Base-by-base conservation (phyloP, 2,113 vertebrate species). In the Oreotragus oreotragus region DNA sequence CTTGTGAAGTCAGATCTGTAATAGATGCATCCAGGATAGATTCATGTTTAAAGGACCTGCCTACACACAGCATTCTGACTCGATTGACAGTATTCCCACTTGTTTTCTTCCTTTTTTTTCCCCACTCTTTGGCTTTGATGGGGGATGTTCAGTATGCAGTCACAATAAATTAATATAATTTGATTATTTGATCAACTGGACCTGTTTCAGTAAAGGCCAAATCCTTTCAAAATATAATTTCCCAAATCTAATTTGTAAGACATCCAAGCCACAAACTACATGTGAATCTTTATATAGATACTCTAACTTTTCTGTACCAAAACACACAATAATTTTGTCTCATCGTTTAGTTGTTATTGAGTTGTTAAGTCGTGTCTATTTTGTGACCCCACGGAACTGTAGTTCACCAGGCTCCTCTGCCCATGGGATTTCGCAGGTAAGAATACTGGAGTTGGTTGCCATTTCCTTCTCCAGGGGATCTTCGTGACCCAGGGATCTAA, bases 1-100 rank as follows among this genome's bases (percentile, higher is more conserved):
- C 95, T 98, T 98, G 97, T 98, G 97, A 98, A 99, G 98, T 98
- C 97, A 98, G 95, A 98, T 98, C 93, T 45, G 84, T 98, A 98
- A 98, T 98, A 98, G 98, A 98, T 97, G 87, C 97, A 97, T 98
- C 98, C 84, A 93, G 97, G 91, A 91, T 97, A 97, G 96, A 98
- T 97, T 98, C 88, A 90, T 98, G 91, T 98, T 98, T 98, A 95
- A 98, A 98, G 90, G 88, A 60, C 81, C 79, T 98, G 91, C 30
- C 88, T 96, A 36, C 51, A 0, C 39, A 70, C 83, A 88, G 84
- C 94, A 15, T 90, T 96, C 85, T 86, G 91, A 97, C 77, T 88
- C 25, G 0, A 92, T 91, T 90, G 95, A 85, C 15, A 17, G 33
- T 90, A 84, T n/a, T 98, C 60, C 66, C 36, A 17, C 45, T 90